These are phyloP conservation scores for Bostrychus sinensis DNA, from an alignment of 2,113 vertebrate genomes.

Conservation along the genomic window DNA sequence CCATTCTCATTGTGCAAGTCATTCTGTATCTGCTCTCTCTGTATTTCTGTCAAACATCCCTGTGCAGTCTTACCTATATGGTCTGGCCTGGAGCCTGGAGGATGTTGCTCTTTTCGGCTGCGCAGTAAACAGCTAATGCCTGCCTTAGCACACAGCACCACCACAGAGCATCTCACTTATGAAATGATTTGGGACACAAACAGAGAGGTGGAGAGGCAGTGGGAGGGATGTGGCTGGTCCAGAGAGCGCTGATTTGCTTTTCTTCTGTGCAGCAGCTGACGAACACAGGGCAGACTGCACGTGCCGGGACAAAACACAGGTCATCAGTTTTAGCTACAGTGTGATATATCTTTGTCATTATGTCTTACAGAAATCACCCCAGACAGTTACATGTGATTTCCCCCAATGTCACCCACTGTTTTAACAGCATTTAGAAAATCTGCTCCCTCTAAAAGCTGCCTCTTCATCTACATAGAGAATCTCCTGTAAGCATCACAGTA, in stretches of 20 bases:
- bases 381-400: neutral
- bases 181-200: conserved; percentile 15
- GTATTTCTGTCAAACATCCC: neutral
- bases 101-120: conserved; percentile 5
- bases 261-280: conserved; percentile 61
- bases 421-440: neutral
- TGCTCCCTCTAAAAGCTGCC: neutral
- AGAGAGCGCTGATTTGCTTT: conserved; percentile 56
- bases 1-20: neutral
- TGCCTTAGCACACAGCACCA: conserved; percentile 42
- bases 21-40: neutral
- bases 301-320: conserved; percentile 21
- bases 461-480: neutral
- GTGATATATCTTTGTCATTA: conserved; percentile 39
- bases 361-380: conserved; percentile 14
- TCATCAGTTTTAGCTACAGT: conserved; percentile 21
- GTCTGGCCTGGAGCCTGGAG: conserved; percentile 29
- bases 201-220: conserved; percentile 26
- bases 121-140: conserved; percentile 1
- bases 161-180: conserved; percentile 43
- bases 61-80: conserved; percentile 56
- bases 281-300: conserved; percentile 11
- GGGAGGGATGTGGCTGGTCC: conserved; percentile 41
- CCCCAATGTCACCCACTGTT: neutral
- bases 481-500: neutral